phyloP scores from a whole-genome alignment of 2,113 vertebrate species.

The Athene cunicularia region DNA sequence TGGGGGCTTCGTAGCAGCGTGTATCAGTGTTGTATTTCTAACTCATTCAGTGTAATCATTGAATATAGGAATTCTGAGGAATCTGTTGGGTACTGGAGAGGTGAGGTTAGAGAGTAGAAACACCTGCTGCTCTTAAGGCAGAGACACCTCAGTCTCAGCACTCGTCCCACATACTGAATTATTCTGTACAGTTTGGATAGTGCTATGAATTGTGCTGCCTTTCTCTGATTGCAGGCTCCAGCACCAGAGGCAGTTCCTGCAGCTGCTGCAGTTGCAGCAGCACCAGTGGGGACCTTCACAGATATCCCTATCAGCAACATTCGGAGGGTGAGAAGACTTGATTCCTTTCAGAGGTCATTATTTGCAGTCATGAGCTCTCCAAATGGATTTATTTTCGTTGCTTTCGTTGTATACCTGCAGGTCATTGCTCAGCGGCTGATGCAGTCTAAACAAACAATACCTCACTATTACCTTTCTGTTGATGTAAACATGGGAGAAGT shows the following conservation, averaged over 20 bases:
- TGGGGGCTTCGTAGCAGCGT: neutral
- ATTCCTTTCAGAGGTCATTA: rapidly evolving
- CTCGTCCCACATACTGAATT: neutral
- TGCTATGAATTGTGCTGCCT: neutral
- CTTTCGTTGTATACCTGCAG: constrained; percentile 45
- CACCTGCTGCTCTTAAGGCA: neutral
- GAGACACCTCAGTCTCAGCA: neutral
- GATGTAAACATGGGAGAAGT: constrained; percentile 95
- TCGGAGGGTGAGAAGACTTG: constrained; percentile 82
- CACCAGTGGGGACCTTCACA: constrained; percentile 88
- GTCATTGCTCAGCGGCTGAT: constrained; percentile 96
- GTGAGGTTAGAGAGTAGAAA: neutral
- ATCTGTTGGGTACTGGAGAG: neutral
- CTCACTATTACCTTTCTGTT: constrained; percentile 97
- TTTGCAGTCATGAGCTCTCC: rapidly evolving
- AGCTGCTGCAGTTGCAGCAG: constrained; percentile 60
- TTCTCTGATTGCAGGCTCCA: constrained; percentile 36
- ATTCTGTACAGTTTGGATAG: neutral
- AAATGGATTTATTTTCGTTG: neutral
- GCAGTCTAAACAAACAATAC: constrained; percentile 98
- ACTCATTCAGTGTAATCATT: neutral
- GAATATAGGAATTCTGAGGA: rapidly evolving
- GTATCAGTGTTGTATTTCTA: neutral
- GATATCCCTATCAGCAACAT: constrained; percentile 96
- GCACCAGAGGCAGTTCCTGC: constrained; percentile 50